Base-by-base conservation (phyloP, 35 echinoderm and acorn worm species). In the Heliocidaris tuberculata region DNA sequence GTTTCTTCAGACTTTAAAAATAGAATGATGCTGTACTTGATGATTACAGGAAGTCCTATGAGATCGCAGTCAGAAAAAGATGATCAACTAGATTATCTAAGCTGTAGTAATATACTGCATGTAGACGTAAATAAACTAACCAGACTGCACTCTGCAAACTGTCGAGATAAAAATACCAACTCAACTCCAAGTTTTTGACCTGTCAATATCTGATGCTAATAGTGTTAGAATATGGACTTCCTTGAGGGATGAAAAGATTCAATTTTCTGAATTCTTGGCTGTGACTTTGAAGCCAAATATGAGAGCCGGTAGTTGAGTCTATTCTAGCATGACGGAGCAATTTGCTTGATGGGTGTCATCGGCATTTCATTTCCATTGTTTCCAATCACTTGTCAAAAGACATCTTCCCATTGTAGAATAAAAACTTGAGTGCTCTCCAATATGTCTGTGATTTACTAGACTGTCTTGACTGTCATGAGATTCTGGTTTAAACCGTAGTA, bases 261-360 rank as follows among this genome's bases (percentile, higher is more conserved):
- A 78, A 78, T 78, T 42, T 78, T 78, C 65, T n/a, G 65, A 78
- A 78, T 78, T 78, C 65, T 78, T 78, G 65, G 65, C 65, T 78
- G 21, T 24, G 8, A 78, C 21, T 78, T 78, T 78, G 21, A 24
- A 78, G 65, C 65, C 65, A 78, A 78, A 78, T 27, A 78, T n/a
- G 65, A 78, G 27, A 19, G 65, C 65, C 65, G 21, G 65, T 78
- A 27, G 65, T 78, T 7, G 65, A 78, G 65, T 78, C 65, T 78
- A 78, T 78, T 17, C 59, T 3, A 19, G 24, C 65, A 78, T 78
- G 65, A 78, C 65, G 65, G 65, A 78, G 65, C 65, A 78, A 78
- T 78, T 78, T 78, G 21, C 27, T 78, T 78, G 27, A 78, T 19
- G 65, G 65, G 65, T 17, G 17, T 78, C 65, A 78, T 78, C 65